phyloP scores from a whole-genome alignment of 2,113 vertebrate species.

The Cairina moschata region DNA sequence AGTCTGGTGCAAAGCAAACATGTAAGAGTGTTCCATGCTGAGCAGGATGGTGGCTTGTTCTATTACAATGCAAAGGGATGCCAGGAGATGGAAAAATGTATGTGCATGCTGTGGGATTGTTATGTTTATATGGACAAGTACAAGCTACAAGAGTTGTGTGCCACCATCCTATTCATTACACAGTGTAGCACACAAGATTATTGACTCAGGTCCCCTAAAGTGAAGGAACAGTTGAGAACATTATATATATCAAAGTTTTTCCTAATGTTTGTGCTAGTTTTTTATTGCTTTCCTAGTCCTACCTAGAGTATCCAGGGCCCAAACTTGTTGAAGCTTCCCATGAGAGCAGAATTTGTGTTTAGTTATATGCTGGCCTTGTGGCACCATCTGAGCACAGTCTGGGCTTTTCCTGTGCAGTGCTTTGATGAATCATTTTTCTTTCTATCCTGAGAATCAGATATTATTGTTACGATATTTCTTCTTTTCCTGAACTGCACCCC shows the following conservation, averaged over 20 bases:
- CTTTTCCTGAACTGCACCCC: not conserved
- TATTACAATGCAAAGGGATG: not conserved
- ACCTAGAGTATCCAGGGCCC: not conserved
- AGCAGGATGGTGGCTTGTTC: not conserved
- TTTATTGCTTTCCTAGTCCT: not conserved
- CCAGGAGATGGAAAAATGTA: not conserved
- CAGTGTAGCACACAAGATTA: not conserved
- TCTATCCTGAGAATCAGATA: not conserved
- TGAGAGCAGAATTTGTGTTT: not conserved
- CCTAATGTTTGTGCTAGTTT: not conserved
- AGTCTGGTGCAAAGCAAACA: not conserved
- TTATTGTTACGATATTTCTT: not conserved
- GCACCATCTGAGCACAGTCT: not conserved
- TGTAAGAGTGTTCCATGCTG: accelerated
- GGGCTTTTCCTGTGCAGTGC: not conserved
- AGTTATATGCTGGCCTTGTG: not conserved
- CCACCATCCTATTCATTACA: not conserved
- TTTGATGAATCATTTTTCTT: not conserved
- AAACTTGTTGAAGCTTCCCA: not conserved
- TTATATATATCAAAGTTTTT: not conserved
- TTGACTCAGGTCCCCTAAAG: not conserved
- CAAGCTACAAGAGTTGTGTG: not conserved
- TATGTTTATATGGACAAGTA: not conserved
- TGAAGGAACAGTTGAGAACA: not conserved
- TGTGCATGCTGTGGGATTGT: accelerated